phyloP scores from a whole-genome alignment of 1,140 invertebrate species.

The Ditylenchus dipsaci region DNA sequence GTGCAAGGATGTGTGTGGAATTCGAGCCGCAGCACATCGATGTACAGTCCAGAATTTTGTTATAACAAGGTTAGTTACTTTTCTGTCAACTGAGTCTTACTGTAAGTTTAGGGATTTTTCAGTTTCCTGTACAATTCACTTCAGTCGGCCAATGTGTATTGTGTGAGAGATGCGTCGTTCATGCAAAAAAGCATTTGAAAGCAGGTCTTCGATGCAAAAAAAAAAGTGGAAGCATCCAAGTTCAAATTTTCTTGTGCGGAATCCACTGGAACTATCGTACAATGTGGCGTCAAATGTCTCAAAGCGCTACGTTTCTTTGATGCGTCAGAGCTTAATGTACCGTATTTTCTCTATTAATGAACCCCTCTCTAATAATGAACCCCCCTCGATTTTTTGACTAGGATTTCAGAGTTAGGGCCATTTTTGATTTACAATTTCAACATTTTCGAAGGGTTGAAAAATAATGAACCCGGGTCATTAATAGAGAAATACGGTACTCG shows the following conservation, averaged over 20 bases:
- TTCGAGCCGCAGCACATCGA: constrained; percentile 14
- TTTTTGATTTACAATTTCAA: too few relatives aligned
- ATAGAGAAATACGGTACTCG: too few relatives aligned
- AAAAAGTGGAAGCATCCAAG: constrained; percentile 10
- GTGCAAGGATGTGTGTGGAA: constrained; percentile 23
- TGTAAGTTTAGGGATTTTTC: constrained; percentile 32
- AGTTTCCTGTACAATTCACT: constrained; percentile 22
- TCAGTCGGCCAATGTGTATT: constrained; percentile 16
- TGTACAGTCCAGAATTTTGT: neutral
- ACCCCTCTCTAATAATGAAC: too few relatives aligned
- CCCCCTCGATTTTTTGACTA: too few relatives aligned
- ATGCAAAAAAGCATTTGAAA: constrained; percentile 17
- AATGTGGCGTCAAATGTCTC: constrained; percentile 35
- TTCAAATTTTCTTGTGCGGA: constrained; percentile 39
- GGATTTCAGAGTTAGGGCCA: too few relatives aligned
- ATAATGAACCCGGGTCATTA: too few relatives aligned
- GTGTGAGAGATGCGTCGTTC: constrained; percentile 16
- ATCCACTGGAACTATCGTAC: constrained; percentile 39
- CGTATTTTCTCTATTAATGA: too few relatives aligned
- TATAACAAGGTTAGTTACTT: constrained; percentile 13
- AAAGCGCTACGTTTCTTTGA: constrained; percentile 6
- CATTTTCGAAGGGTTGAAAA: too few relatives aligned
- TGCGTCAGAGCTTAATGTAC: constrained; percentile 30
- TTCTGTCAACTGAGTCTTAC: neutral
- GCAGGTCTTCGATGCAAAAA: neutral